Conservation (phyloP, 2,888 invertebrate species). For the Pseudococcus viburni region DNA sequence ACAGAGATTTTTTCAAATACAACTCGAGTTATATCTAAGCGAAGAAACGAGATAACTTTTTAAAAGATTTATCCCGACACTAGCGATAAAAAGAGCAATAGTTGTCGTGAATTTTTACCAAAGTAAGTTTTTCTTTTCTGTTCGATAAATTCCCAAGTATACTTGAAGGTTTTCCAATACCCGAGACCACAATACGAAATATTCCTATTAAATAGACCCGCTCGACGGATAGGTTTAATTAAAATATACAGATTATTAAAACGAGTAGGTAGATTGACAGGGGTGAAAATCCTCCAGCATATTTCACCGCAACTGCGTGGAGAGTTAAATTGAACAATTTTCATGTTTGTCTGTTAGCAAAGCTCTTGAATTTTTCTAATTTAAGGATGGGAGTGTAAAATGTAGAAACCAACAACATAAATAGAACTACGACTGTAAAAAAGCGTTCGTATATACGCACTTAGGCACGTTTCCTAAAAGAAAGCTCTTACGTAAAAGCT, state of each 20-base stretch:
- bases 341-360: constrained; percentile 29
- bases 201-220: not conserved
- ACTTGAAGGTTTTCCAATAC: not conserved
- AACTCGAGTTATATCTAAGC: constrained; percentile 17
- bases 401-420: constrained; percentile 63
- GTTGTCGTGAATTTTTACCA: constrained; percentile 4
- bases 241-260: constrained; percentile 11
- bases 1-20: constrained; percentile 1
- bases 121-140: not conserved
- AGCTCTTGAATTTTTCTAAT: constrained; percentile 41
- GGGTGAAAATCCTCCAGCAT: not conserved
- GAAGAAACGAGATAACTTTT: constrained; percentile 40
- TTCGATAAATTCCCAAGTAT: not conserved
- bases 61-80: constrained; percentile 8
- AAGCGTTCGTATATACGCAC: constrained; percentile 56
- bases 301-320: not conserved
- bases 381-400: constrained; percentile 50
- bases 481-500: constrained; percentile 57
- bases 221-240: not conserved
- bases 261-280: not conserved
- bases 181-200: not conserved
- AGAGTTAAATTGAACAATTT: constrained; percentile 54
- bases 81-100: not conserved
- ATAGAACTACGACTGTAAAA: constrained; percentile 38
- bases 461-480: constrained; percentile 59